A percentile compares a stretch with the other conserved stretches of the same genome.
Conservation (phyloP, 1,140 invertebrate species). For the Aplysia californica region DNA sequence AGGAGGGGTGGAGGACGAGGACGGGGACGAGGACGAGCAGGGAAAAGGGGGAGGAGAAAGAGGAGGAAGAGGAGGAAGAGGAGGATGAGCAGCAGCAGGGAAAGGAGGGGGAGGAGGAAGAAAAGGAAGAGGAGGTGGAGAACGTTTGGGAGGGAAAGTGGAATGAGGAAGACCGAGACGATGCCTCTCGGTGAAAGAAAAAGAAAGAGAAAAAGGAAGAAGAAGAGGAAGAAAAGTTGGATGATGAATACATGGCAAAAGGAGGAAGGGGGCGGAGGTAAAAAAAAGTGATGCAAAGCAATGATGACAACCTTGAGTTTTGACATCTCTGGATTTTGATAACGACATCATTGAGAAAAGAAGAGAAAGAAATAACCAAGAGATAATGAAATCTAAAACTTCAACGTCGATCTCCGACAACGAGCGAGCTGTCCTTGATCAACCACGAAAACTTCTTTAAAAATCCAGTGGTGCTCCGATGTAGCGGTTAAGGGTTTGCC, state of each 20-base stretch:
- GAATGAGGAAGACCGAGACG: constrained; percentile 13
- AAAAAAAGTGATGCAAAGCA: no score
- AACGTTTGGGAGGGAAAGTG: background rate
- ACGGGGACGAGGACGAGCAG: background rate
- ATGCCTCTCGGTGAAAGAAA: constrained; percentile 1
- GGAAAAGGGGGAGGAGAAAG: background rate
- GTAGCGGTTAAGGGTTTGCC: no score
- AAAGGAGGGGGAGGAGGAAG: background rate
- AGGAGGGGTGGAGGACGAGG: background rate
- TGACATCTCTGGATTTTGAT: no score
- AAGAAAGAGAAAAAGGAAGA: constrained; percentile 9
- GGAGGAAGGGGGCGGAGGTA: background rate
- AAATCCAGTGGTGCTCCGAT: no score
- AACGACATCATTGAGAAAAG: no score
- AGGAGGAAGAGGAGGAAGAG: constrained; percentile 4
- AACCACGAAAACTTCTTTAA: no score
- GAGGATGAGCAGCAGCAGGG: background rate
- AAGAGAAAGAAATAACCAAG: no score
- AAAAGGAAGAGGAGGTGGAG: background rate
- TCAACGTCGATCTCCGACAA: no score
- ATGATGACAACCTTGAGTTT: no score
- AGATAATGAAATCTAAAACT: no score
- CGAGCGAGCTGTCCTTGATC: no score
- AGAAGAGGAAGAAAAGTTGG: constrained; percentile 13
- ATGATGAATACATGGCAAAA: background rate